phyloP scores from a whole-genome alignment of 2,797 vertebrate species.

The Hydrocynus forskahlii region DNA sequence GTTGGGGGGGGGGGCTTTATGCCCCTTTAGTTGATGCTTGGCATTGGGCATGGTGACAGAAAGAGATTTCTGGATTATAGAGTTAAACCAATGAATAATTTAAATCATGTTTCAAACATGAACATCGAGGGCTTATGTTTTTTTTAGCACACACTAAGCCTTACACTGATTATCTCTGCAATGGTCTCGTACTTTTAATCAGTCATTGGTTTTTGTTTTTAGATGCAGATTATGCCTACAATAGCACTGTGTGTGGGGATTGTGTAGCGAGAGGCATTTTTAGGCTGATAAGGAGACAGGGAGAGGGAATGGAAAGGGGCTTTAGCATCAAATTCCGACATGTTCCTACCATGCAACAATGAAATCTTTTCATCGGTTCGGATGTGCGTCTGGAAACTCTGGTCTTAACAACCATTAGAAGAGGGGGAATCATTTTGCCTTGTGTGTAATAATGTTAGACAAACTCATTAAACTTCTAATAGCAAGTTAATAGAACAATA shows the following conservation, averaged over 20 bases:
- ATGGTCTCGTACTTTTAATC: background rate
- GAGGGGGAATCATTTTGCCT: no score
- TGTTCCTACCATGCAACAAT: background rate
- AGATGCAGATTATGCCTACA: background rate
- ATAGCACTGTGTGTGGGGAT: background rate
- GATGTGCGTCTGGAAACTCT: background rate
- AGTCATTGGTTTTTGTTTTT: background rate
- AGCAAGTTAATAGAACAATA: no score
- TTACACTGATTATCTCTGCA: background rate
- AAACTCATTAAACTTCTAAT: no score
- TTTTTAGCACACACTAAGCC: conserved; percentile 6
- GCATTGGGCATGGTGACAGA: background rate
- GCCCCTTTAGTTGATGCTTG: background rate
- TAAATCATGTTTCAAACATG: background rate
- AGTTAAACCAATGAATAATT: conserved; percentile 23
- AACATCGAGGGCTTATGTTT: conserved; percentile 8
- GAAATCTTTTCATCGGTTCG: background rate
- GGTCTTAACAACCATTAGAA: no score
- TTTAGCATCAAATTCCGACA: background rate
- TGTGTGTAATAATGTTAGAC: no score
- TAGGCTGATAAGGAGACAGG: background rate
- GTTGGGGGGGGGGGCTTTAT: no score
- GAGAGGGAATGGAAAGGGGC: background rate
- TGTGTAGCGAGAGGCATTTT: background rate
- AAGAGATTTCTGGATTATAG: conserved; percentile 31